These are phyloP conservation scores for Drosophila asahinai DNA, from an alignment of 1,140 invertebrate genomes.

Conservation along the genomic window DNA sequence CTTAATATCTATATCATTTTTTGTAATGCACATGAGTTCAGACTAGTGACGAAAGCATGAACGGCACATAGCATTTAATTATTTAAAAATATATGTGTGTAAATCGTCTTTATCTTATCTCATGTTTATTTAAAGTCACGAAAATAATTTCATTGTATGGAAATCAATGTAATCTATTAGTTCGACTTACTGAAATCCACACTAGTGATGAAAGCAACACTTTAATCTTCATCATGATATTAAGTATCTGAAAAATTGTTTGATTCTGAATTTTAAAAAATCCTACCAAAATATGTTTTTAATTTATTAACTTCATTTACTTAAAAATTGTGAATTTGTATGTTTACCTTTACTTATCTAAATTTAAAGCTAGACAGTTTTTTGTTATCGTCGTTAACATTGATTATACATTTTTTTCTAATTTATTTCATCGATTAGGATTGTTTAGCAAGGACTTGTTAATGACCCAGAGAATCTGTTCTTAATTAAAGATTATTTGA, in stretches of 20 bases:
- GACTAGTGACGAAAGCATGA: background rate
- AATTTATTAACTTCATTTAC: background rate
- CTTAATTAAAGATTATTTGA: background rate
- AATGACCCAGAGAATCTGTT: background rate
- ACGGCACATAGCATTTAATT: too few relatives aligned
- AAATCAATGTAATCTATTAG: background rate
- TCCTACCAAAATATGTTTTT: background rate
- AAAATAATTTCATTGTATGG: background rate
- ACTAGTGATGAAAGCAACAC: background rate
- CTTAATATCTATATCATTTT: too few relatives aligned
- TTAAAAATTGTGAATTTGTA: background rate
- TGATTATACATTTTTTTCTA: background rate
- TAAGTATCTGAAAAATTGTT: too few relatives aligned
- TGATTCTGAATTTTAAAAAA: background rate
- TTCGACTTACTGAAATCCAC: background rate
- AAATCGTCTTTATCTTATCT: background rate
- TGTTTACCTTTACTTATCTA: background rate
- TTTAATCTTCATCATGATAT: too few relatives aligned
- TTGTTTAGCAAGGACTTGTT: conserved; percentile 4
- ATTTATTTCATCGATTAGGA: conserved; percentile 5
- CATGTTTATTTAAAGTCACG: background rate
- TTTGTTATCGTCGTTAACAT: conserved; percentile 6
- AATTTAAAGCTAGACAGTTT: conserved; percentile 2
- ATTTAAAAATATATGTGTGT: background rate
- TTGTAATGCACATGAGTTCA: background rate